Evolutionary conservation across 2,113 vertebrate genomes (phyloP).

Genomic region (Phyllostomus hastatus): DNA sequence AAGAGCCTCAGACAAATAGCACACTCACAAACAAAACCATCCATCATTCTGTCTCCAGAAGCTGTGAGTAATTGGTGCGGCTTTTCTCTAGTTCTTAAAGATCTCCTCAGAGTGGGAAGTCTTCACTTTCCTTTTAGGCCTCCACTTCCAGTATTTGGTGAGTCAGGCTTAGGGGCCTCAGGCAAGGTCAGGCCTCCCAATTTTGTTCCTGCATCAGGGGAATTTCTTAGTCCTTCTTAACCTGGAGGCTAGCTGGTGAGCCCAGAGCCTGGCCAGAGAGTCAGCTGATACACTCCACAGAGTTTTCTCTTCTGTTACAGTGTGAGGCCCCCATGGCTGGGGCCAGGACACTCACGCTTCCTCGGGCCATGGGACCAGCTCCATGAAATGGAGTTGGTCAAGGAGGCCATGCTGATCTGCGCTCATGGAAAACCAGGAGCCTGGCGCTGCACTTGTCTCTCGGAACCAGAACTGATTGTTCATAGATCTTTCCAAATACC

Average conservation of each 20-base stretch:
- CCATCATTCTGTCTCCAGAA: conserved; percentile 41
- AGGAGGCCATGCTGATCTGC: not conserved
- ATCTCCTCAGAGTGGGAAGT: not conserved
- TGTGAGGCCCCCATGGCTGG: not conserved
- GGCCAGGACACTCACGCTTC: not conserved
- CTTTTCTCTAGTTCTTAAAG: not conserved
- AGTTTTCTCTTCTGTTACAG: not conserved
- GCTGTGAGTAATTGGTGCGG: not conserved
- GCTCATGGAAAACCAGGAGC: not conserved
- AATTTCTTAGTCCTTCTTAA: not conserved
- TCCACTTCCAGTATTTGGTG: not conserved
- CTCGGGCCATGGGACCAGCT: not conserved
- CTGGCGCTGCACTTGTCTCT: not conserved
- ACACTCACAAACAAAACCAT: not conserved
- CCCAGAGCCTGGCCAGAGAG: not conserved
- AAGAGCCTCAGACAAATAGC: conserved; percentile 36
- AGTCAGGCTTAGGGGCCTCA: not conserved
- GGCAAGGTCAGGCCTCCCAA: not conserved
- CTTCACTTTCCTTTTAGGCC: not conserved
- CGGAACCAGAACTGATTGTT: conserved; percentile 55
- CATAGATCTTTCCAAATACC: conserved; percentile 56
- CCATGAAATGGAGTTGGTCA: not conserved
- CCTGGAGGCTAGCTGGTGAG: not conserved
- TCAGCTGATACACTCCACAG: not conserved
- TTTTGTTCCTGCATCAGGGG: not conserved